These are phyloP conservation scores for Periophthalmodon schlosseri DNA, from an alignment of 2,113 vertebrate species.

Conservation along the genomic window DNA sequence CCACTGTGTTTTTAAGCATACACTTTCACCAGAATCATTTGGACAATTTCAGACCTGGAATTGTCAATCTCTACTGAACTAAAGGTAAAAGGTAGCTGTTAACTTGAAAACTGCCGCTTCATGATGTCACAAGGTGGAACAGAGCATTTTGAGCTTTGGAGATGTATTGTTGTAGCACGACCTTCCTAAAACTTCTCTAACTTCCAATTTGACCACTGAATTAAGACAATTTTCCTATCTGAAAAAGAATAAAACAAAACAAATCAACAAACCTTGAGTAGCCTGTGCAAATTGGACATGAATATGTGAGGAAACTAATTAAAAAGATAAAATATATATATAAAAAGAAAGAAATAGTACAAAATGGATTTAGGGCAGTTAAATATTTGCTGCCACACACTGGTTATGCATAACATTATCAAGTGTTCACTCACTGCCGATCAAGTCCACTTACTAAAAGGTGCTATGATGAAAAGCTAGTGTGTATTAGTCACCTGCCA, in stretches of 20 bases:
- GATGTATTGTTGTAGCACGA: slow-evolving; percentile 4
- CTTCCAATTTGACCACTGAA: slow-evolving; percentile 49
- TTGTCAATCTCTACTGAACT: too few species aligned
- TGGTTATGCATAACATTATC: not conserved
- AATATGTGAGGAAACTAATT: too few species aligned
- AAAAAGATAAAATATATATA: too few species aligned
- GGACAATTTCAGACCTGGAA: too few species aligned
- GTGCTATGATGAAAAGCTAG: not conserved
- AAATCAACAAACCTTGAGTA: not conserved
- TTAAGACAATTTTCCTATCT: slow-evolving; percentile 42
- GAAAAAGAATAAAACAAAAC: slow-evolving; percentile 25
- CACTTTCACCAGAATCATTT: too few species aligned
- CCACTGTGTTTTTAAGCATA: too few species aligned
- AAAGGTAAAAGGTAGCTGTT: too few species aligned
- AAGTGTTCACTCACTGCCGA: not conserved
- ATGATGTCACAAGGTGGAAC: too few species aligned
- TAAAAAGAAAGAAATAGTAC: not conserved
- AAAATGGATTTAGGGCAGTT: not conserved
- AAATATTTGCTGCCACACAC: not conserved
- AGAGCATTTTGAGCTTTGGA: too few species aligned
- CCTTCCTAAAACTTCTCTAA: slow-evolving; percentile 35
- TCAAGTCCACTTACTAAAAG: not conserved
- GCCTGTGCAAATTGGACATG: not conserved
- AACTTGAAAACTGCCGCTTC: too few species aligned
- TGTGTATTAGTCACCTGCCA: not conserved